These are phyloP conservation scores for Caenorhabditis brenneri DNA, from an alignment of 1,140 invertebrate species.

Conservation along the genomic window DNA sequence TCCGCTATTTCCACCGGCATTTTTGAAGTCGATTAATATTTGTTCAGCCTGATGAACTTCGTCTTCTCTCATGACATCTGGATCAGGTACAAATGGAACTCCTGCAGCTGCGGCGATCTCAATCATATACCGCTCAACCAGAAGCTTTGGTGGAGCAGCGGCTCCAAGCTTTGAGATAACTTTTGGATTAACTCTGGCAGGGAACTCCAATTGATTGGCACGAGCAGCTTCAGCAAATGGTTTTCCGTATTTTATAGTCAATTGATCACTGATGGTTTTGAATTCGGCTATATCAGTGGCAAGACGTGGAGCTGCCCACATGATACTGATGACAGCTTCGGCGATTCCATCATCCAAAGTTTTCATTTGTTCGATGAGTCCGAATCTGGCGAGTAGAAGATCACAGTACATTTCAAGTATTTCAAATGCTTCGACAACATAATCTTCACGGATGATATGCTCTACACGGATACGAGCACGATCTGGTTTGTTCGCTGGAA, in stretches of 20 bases:
- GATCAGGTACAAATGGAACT: conserved; percentile 88
- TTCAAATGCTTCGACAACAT: conserved; percentile 98
- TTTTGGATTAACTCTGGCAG: conserved; percentile 86
- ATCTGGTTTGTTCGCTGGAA: conserved; percentile 83
- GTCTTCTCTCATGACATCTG: conserved; percentile 82
- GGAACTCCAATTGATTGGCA: conserved; percentile 76
- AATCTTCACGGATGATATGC: conserved; percentile 97
- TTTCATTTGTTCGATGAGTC: conserved; percentile 95
- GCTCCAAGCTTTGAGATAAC: conserved; percentile 93
- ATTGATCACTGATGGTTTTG: conserved; percentile 81
- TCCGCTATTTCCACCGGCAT: conserved; percentile 57
- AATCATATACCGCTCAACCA: conserved; percentile 81
- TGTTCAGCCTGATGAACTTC: conserved; percentile 75
- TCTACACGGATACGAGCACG: conserved; percentile 93
- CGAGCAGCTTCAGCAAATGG: conserved; percentile 86
- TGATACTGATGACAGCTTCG: conserved; percentile 91
- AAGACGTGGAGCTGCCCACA: conserved; percentile 90
- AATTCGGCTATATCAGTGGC: conserved; percentile 72
- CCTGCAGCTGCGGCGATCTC: conserved; percentile 96
- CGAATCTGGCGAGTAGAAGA: conserved; percentile 92
- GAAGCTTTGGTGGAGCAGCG: conserved; percentile 90
- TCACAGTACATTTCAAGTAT: conserved; percentile 99
- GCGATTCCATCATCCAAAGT: conserved; percentile 90
- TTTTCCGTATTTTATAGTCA: conserved; percentile 91
- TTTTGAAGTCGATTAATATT: conserved; percentile 79